These are phyloP conservation scores for Antitype chi DNA, from an alignment of 2,888 invertebrate species.

Conservation along the genomic window DNA sequence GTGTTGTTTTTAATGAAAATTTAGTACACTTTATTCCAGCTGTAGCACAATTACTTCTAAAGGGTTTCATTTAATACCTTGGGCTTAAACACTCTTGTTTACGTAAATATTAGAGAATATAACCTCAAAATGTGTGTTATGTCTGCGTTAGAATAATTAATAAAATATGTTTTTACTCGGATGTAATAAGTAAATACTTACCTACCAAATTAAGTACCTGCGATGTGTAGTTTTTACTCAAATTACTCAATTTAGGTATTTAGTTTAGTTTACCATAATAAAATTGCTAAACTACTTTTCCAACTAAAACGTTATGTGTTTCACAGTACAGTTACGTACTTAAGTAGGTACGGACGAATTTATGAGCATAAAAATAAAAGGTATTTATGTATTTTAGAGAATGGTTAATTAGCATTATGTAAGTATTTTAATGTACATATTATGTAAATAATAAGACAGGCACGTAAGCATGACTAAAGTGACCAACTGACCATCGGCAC, in stretches of 20 bases:
- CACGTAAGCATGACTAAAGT: not conserved
- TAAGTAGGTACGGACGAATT: not conserved
- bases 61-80: not conserved
- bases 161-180: not conserved
- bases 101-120: constrained; percentile 9
- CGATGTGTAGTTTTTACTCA: not conserved
- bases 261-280: not conserved
- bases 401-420: not conserved
- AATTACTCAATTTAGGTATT: not conserved
- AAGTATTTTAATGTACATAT: not conserved
- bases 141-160: not conserved
- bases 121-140: constrained; percentile 38
- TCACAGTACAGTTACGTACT: not conserved
- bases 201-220: constrained; percentile 13
- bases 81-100: not conserved
- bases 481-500: constrained; percentile 25
- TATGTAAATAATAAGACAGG: not conserved
- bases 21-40: not conserved
- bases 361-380: not conserved
- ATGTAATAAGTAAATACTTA: not conserved
- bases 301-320: constrained; percentile 5
- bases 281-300: not conserved
- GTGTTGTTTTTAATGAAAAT: not conserved
- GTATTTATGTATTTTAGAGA: not conserved
- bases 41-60: not conserved